Base-by-base conservation (phyloP, 2,888 invertebrate genomes). In the Leucophora obtusa region DNA sequence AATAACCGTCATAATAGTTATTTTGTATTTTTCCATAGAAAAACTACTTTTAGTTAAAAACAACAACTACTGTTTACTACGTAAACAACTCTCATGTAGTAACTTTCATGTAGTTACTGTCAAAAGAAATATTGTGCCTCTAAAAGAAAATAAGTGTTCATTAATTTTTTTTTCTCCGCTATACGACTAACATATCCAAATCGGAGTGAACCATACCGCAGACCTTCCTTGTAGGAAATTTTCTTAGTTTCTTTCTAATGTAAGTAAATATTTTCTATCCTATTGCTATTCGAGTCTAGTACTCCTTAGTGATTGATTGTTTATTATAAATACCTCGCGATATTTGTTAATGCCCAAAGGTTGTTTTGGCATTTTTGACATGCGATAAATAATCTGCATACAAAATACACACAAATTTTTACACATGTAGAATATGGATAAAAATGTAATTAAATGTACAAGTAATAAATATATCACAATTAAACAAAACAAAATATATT, bases 311-410 rank as follows among this genome's bases (percentile, higher is more conserved):
- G 43, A 43, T 8, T 21, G 24, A 38, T 33, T 62, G 14, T 24
- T 24, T 9, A 35, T 8, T 18, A 71, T 79, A 82, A 79, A 79
- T 84, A 84, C 84, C 84, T 84, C 83, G 81, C 75, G 82, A 68
- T 83, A 84, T 78, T 82, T 84, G 71, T 74, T 83, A 72, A 81
- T 77, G 76, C 74, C 60, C 73, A 81, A 81, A 24, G 84, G 82
- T 66, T 81, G 82, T 70, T 83, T 85, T 82, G 85, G 81, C 79
- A 83, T 74, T 84, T 84, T 85, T 69, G 84, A 83, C 83, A 84
- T 83, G 82, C 86, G 86, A 84, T 85, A 84, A 83, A 85, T 84
- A 82, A 86, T 83, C 86, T 86, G 84, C 54, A 69, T 68, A 78
- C 69, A 81, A 80, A 63, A 70, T 66, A 82, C 60, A 60, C 51